phyloP scores from a whole-genome alignment of 2,113 vertebrate species.

The Leptosomus discolor region DNA sequence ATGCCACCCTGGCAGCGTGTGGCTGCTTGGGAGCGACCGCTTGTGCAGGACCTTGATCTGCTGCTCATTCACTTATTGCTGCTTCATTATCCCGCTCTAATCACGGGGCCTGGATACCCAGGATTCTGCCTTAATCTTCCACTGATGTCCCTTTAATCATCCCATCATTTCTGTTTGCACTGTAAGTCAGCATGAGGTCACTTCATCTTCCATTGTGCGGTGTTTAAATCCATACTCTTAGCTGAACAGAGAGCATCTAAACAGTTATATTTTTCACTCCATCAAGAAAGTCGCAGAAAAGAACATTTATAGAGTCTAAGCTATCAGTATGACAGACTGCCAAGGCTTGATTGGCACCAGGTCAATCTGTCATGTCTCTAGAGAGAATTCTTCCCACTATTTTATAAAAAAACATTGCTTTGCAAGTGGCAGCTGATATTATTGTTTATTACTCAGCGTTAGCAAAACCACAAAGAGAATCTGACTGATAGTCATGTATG shows the following conservation, averaged over 20 bases:
- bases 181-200: not conserved
- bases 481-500: not conserved
- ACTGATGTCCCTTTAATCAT: constrained; percentile 39
- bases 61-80: constrained; percentile 9
- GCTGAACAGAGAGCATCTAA: not conserved
- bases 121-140: constrained; percentile 50
- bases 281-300: not conserved
- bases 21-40: not conserved
- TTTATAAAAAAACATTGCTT: not conserved
- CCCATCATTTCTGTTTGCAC: not conserved
- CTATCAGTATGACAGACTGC: not conserved
- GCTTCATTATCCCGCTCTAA: constrained; percentile 40
- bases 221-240: not conserved
- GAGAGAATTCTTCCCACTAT: not conserved
- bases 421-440: not conserved
- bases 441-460: not conserved
- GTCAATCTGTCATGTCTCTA: not conserved
- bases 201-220: not conserved
- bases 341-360: not conserved
- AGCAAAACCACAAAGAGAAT: not conserved
- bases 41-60: not conserved
- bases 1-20: not conserved
- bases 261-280: not conserved
- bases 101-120: constrained; percentile 1
- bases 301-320: not conserved